Evolutionary conservation across 2,113 vertebrate genomes (phyloP).

Genomic region (Melanerpes aurifrons): DNA sequence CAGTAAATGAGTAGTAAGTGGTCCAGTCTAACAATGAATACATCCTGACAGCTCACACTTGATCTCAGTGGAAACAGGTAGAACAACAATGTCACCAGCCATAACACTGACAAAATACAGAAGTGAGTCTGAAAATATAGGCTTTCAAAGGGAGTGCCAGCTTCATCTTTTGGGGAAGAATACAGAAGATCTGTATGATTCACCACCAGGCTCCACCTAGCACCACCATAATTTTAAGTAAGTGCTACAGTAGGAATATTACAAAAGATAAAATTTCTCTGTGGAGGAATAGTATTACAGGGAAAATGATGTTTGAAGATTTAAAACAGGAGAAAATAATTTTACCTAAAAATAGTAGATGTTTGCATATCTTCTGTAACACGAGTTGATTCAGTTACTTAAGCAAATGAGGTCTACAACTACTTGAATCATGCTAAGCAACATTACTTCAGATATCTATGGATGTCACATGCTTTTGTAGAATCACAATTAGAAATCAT

Average conservation of each 20-base stretch:
- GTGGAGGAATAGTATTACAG: neutral
- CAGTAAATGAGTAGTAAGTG: neutral
- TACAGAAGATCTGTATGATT: neutral
- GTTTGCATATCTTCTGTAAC: neutral
- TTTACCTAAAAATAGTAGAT: neutral
- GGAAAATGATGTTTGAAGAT: neutral
- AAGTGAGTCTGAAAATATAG: neutral
- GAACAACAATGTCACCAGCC: neutral
- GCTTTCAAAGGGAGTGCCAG: neutral
- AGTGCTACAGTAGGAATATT: neutral
- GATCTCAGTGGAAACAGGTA: neutral
- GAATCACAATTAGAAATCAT: neutral
- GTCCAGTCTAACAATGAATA: neutral
- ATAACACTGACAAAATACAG: neutral
- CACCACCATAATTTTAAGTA: neutral
- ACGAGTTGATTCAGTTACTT: neutral
- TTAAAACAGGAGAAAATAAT: fast-evolving
- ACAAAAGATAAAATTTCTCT: neutral
- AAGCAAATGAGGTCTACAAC: fast-evolving
- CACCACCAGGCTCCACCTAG: neutral
- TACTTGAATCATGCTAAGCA: neutral
- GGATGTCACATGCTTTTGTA: neutral
- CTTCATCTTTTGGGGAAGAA: neutral
- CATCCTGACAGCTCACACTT: neutral
- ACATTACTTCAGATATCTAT: neutral